Evolutionary conservation across 2,797 vertebrate genomes (phyloP).

Genomic region (Hemibagrus guttatus): DNA sequence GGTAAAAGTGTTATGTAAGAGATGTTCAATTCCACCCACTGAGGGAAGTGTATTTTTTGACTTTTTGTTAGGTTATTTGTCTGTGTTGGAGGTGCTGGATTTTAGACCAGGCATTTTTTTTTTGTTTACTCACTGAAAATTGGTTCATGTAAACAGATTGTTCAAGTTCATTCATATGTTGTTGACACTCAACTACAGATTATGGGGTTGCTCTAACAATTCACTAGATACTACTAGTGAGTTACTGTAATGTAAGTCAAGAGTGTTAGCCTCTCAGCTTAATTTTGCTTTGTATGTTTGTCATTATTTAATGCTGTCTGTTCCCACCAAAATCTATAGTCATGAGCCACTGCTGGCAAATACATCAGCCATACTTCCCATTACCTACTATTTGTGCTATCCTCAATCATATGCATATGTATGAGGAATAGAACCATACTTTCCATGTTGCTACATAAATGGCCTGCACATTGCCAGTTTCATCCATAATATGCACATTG

Average conservation of each 20-base stretch:
- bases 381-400: background rate
- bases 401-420: background rate
- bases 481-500: background rate
- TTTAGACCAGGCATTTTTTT: background rate
- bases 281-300: background rate
- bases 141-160: background rate
- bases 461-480: background rate
- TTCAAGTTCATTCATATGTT: background rate
- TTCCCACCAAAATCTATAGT: background rate
- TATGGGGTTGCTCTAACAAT: background rate
- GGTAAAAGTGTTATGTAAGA: background rate
- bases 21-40: too few relatives aligned
- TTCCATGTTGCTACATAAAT: background rate
- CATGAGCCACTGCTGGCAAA: background rate
- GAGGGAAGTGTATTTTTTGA: background rate
- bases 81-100: background rate
- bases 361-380: background rate
- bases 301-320: background rate
- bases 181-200: background rate
- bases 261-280: background rate
- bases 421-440: background rate
- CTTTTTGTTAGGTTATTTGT: background rate
- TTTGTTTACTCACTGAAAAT: background rate
- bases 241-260: background rate
- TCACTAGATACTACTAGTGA: background rate